Evolutionary conservation across 2,888 invertebrate genomes (phyloP), one percentile per base, ranked within the genome.

Genomic region (Idaea straminata): DNA sequence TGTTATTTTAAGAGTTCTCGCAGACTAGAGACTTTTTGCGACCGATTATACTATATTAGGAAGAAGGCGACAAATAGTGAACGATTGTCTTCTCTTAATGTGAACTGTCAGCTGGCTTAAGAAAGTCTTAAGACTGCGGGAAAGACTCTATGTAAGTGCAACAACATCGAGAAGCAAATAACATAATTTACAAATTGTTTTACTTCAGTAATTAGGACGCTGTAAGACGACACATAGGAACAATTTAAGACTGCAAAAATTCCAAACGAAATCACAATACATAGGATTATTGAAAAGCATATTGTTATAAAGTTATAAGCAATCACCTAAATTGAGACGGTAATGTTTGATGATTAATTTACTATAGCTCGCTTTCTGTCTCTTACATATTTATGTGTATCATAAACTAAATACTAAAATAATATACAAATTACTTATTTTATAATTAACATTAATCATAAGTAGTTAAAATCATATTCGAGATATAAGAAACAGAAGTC

Each of bases 1-100:
- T 72, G 69, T 74, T 63, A 69, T 61, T 70, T 7, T 59, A 47
- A 47, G 36, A 36, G 47, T 2, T 13, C 4, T 47, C 47, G 47
- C 47, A 47, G 13, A 36, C 5, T 7, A 36, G 6, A 10, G 1
- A 36, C 36, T 25, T 25, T 25, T 25, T 25, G 25, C 25, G 25
- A 25, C 25, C 25, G 25, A 25, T 25, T 25, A 3, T 25, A 25
- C 25, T 25, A 3, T 25, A 25, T 25, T 3, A 25, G 25, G 25
- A 25, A 25, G 1, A 25, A 25, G 25, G 25, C 25, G 25, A 25
- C 25, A 25, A 3, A 25, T 25, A 25, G 25, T 25, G 3, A 3
- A 25, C 25, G 25, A 25, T 25, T 25, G 25, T 25, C 25, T 25
- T 25, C 25, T 25, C 3, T 3, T 25, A 25, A 25, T 25, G 25